Conservation (phyloP, 2,113 vertebrate genomes). For the Dendropsophus ebraccatus region DNA sequence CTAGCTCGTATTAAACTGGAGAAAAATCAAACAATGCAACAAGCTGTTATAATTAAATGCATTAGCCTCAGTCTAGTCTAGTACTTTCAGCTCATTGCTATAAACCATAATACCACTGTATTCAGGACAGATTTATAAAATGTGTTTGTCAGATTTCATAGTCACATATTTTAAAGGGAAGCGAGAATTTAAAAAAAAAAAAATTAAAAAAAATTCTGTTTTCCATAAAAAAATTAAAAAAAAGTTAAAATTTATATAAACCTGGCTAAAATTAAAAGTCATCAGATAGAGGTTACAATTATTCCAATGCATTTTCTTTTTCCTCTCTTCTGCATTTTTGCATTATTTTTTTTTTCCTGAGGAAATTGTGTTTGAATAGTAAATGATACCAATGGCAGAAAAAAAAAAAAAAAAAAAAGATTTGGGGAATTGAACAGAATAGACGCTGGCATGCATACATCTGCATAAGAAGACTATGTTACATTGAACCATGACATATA, state of each 20-base stretch:
- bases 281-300: slow-evolving; percentile 1
- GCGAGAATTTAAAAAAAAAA: neutral
- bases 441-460: slow-evolving; percentile 43
- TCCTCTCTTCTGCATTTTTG: neutral
- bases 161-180: slow-evolving; percentile 28
- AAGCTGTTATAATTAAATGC: slow-evolving; percentile 58
- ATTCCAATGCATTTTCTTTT: slow-evolving; percentile 28
- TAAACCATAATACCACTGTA: slow-evolving; percentile 48
- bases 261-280: slow-evolving; percentile 13
- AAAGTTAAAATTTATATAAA: neutral
- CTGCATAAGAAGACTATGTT: slow-evolving; percentile 47
- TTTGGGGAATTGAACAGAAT: slow-evolving; percentile 52
- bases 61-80: slow-evolving; percentile 57
- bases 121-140: slow-evolving; percentile 52
- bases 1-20: slow-evolving; percentile 49
- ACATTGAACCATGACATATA: slow-evolving; percentile 39
- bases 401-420: slow-evolving; percentile 26
- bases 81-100: slow-evolving; percentile 39
- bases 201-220: neutral
- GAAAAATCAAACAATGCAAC: slow-evolving; percentile 55
- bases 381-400: slow-evolving; percentile 44
- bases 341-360: slow-evolving; percentile 6
- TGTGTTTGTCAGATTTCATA: slow-evolving; percentile 39
- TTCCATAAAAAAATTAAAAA: neutral
- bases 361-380: slow-evolving; percentile 41